A percentile compares a stretch with the other conserved stretches of the same genome.
Evolutionary conservation across 2,113 vertebrate genomes (phyloP).

Genomic region (Dasyornis broadbenti): DNA sequence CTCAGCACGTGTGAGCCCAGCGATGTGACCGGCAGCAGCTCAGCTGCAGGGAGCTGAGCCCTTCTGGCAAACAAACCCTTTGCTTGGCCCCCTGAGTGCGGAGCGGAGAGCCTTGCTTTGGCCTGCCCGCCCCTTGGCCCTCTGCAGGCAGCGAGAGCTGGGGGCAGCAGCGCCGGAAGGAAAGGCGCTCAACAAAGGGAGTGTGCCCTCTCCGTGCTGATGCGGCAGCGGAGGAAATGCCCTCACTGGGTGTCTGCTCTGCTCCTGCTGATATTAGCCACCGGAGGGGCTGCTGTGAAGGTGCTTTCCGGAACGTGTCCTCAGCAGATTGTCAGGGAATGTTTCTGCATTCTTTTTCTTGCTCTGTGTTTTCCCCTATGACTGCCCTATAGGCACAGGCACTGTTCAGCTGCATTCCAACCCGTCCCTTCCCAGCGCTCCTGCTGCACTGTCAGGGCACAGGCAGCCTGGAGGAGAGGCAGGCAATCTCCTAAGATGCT

Average conservation of each 20-base stretch:
- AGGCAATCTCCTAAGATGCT: neutral
- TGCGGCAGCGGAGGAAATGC: neutral
- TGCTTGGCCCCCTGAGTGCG: neutral
- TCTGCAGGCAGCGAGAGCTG: neutral
- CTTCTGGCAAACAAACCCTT: neutral
- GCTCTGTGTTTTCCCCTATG: accelerated
- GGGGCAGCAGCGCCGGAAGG: neutral
- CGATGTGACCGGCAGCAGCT: neutral
- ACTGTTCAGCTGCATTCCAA: neutral
- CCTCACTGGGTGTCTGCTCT: neutral
- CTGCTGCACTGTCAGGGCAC: neutral
- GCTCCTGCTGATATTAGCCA: neutral
- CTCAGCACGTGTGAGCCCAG: accelerated
- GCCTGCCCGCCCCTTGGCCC: accelerated
- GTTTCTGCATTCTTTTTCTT: neutral
- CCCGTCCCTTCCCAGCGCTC: neutral
- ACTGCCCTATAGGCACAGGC: neutral
- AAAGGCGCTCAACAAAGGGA: neutral
- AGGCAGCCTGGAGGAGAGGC: neutral
- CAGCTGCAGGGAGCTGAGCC: neutral
- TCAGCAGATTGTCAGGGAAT: neutral
- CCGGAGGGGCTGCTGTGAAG: neutral
- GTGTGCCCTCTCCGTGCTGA: accelerated
- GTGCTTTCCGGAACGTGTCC: neutral
- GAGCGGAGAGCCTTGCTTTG: neutral